phyloP scores from a whole-genome alignment of 2,797 vertebrate genomes.

The Carduelis carduelis region DNA sequence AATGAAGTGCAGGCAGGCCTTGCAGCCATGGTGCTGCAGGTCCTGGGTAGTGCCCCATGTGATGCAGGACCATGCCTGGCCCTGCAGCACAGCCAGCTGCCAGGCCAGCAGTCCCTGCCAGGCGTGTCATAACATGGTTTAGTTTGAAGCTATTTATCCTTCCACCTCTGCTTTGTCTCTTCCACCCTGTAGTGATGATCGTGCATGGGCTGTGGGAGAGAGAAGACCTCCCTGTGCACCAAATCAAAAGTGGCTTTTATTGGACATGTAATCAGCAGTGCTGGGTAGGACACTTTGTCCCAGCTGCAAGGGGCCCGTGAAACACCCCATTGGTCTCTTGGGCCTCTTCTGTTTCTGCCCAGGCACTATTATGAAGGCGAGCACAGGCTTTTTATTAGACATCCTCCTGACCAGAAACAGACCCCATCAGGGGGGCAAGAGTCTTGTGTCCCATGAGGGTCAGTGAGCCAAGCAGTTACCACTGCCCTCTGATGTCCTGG shows the following conservation, averaged over 20 bases:
- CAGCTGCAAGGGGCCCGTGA: fast-evolving
- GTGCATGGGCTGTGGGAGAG: not conserved
- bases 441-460: not conserved
- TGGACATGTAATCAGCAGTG: not conserved
- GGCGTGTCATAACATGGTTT: fast-evolving
- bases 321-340: not conserved
- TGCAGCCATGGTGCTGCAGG: fast-evolving
- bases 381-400: not conserved
- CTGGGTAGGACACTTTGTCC: not conserved
- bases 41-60: not conserved
- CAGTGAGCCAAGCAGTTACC: not conserved
- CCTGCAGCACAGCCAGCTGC: not conserved
- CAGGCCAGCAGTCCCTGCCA: not conserved
- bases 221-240: not conserved
- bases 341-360: not conserved
- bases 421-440: fast-evolving
- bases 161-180: not conserved
- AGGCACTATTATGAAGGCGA: fast-evolving
- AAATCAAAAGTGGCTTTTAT: not conserved
- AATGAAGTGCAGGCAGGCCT: not conserved
- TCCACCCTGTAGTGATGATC: not conserved
- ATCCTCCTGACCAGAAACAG: not conserved
- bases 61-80: not conserved
- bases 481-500: not conserved
- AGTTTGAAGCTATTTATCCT: not conserved